Conservation (phyloP, 2,113 vertebrate species). For the Barbus barbus region DNA sequence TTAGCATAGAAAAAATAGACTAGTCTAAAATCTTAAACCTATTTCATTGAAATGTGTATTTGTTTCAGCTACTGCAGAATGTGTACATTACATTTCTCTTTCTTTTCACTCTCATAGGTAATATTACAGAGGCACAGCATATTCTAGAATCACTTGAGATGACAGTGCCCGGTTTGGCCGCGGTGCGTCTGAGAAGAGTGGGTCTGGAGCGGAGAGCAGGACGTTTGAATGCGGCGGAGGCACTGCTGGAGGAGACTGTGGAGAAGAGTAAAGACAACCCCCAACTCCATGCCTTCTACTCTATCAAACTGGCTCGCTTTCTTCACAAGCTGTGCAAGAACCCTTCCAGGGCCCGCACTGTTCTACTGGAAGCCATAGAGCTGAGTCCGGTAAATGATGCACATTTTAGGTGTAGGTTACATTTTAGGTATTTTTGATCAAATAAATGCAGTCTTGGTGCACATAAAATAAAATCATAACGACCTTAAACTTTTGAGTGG, state of each 20-base stretch:
- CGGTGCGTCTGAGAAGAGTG: constrained; percentile 77
- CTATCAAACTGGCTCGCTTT: constrained; percentile 80
- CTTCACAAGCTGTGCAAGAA: constrained; percentile 77
- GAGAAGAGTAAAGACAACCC: constrained; percentile 74
- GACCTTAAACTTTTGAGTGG: too few species aligned
- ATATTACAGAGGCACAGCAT: constrained; percentile 71
- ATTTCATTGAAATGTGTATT: not conserved
- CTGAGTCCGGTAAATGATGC: constrained; percentile 81
- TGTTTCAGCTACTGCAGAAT: not conserved
- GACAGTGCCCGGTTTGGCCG: constrained; percentile 73
- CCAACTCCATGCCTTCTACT: constrained; percentile 77
- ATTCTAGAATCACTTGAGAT: constrained; percentile 76
- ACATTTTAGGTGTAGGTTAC: too few species aligned
- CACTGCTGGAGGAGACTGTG: constrained; percentile 76
- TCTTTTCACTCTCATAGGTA: not conserved
- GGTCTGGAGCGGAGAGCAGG: constrained; percentile 79
- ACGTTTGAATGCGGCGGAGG: constrained; percentile 73
- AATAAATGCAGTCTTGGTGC: too few species aligned
- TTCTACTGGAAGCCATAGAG: constrained; percentile 79
- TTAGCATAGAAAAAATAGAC: too few species aligned
- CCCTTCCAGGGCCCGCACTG: constrained; percentile 68
- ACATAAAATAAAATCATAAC: too few species aligned
- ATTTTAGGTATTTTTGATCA: too few species aligned
- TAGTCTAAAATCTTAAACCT: not conserved
- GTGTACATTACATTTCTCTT: not conserved